Evolutionary conservation across 37 sponge, comb jelly and placozoan species (phyloP), one percentile per base, ranked within the genome.

Genomic region (Beroe ovata): DNA sequence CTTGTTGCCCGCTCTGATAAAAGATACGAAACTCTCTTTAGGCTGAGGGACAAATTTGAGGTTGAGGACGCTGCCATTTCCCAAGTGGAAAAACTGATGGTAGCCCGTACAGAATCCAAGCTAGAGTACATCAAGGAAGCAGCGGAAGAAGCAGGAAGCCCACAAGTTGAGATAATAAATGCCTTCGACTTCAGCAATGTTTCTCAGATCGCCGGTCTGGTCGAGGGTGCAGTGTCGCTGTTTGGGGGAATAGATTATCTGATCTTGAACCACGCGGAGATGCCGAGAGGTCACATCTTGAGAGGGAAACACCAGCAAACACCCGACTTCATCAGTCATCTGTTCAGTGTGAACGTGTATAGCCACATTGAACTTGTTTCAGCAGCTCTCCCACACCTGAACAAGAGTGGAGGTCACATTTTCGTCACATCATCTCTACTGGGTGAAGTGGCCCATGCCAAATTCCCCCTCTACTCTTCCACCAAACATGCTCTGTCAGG

Each of bases 251-350:
- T 77, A 4, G 84, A 77, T 36, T 42, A 26, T 25, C 18, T 77
- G 84, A 26, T 77, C 1, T 29, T 77, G 28, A 77, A 77, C 84
- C 84, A 77, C 3, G 84, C 54, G 38, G 84, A 39, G 36, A 41
- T 77, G 6, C 84, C 84, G 54, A 1, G 42, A 28, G 54, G 84
- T 18, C 38, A 16, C 84, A 32, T 39, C 54, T 1, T 77, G 54
- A 0, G n/a, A 4, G 20, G 54, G 4, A 30, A 21, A 6, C 19
- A 42, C 20, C 84, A 36, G 54, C 84, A 77, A 54, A 23, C 26
- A 25, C 22, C 8, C 0, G 84, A 77, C 26, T 77, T 77, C 54
- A 19, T 77, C 2, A 20, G 19, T 29, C 84, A 35, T 4, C 26
- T 36, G 11, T 77, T 42, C 47, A 77, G 19, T 1, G 54, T 77